phyloP scores from a whole-genome alignment of 2,113 vertebrate species.

The Gymnocephalus cernua region DNA sequence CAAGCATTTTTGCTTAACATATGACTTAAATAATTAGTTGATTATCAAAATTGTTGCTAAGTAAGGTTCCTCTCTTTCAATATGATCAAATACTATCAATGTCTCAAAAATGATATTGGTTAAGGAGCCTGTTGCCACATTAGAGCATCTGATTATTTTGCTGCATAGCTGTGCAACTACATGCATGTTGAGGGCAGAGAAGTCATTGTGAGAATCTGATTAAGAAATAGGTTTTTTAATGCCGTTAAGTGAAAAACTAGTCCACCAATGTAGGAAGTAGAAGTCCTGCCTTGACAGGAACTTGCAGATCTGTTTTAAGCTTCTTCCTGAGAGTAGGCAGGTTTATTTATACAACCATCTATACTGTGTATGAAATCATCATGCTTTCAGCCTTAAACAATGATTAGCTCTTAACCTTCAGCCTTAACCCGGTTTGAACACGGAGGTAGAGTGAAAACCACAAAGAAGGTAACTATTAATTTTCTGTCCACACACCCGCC shows the following conservation, averaged over 20 bases:
- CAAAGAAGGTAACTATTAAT: conserved; percentile 40
- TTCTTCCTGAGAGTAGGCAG: conserved; percentile 10
- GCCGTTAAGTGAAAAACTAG: neutral
- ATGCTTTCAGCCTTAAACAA: conserved; percentile 32
- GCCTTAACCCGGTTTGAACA: conserved; percentile 24
- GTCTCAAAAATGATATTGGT: no score
- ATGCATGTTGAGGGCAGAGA: neutral
- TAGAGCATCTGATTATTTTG: neutral
- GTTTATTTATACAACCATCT: conserved; percentile 43
- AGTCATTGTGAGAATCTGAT: neutral
- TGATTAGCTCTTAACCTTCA: conserved; percentile 38
- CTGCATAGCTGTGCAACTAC: neutral
- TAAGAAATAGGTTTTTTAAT: neutral
- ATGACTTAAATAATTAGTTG: no score
- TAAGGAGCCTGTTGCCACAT: no score
- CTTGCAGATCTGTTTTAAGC: conserved; percentile 2
- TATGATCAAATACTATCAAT: no score
- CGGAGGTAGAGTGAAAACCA: conserved; percentile 19
- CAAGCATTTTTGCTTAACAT: no score
- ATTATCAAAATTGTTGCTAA: no score
- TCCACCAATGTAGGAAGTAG: neutral
- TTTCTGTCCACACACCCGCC: conserved; percentile 31
- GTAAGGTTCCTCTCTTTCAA: no score
- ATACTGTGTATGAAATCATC: conserved; percentile 15
- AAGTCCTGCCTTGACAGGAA: conserved; percentile 10